A percentile compares a stretch with the other conserved stretches of the same genome.
Evolutionary conservation across 2,113 vertebrate species (phyloP).

Genomic region (Callionymus lyra): DNA sequence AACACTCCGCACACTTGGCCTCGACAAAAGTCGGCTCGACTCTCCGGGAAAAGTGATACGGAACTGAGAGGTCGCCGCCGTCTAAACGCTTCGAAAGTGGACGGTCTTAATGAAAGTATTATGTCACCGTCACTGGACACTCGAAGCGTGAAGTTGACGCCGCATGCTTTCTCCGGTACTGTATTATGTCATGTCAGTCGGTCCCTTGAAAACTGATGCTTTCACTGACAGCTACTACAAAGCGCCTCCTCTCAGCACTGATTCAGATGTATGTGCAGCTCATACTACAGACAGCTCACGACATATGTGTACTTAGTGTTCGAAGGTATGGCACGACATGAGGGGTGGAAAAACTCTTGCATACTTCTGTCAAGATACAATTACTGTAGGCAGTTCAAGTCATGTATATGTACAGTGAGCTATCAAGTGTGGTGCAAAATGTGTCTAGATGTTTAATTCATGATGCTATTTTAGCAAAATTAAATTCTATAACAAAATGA

Average conservation of each 20-base stretch:
- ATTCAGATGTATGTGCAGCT: constrained; percentile 24
- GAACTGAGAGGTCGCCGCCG: constrained; percentile 3
- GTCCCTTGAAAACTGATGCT: constrained; percentile 20
- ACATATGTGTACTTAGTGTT: neutral
- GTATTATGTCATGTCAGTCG: constrained; percentile 18
- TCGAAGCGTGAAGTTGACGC: constrained; percentile 29
- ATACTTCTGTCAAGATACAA: too few species aligned
- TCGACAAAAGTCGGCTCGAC: constrained; percentile 28
- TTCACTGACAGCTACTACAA: constrained; percentile 14
- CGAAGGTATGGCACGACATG: neutral
- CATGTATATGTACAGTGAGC: too few species aligned
- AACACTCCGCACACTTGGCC: constrained; percentile 22
- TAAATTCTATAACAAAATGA: too few species aligned
- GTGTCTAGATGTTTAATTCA: too few species aligned
- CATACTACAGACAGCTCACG: neutral
- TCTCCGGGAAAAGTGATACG: constrained; percentile 33
- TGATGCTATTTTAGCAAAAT: too few species aligned
- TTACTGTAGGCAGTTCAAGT: too few species aligned
- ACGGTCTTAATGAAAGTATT: constrained; percentile 19
- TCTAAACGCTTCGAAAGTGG: constrained; percentile 32
- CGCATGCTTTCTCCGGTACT: constrained; percentile 21
- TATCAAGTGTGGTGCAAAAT: too few species aligned
- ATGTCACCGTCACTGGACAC: constrained; percentile 38
- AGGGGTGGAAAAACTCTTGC: too few species aligned
- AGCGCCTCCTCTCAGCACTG: constrained; percentile 16